Base-by-base conservation (phyloP, 2,797 vertebrate species). In the Kryptopterus vitreolus region DNA sequence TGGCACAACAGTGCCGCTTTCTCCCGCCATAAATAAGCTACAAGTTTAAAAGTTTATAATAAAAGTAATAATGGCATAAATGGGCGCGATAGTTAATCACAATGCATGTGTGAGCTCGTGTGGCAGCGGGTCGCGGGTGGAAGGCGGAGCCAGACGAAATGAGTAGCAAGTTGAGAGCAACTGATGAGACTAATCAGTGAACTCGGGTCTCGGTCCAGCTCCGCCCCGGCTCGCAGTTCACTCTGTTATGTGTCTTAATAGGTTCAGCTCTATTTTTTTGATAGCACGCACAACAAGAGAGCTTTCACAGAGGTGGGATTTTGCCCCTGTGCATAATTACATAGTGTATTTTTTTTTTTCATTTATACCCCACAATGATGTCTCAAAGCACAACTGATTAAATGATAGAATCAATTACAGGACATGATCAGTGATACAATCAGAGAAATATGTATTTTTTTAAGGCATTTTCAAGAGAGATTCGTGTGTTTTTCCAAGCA, bases 21-120 rank as follows among this genome's bases (percentile, higher is more conserved):
- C 18, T 53, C 4, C 0, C 0, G 15, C 22, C 50, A 15, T 55
- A 0, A 20, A 0, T 18, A 71, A 20, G 31, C 11, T 31, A 16
- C 35, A 20, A 70, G 48, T 53, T 55, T 52, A 31, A 55, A n/a
- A 72, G 38, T 43, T 43, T 43, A 2, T n/a, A n/a, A n/a, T n/a
- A n/a, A n/a, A n/a, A n/a, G n/a, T 71, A 72, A 72, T 70, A 26
- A 52, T 70, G 26, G 15, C 68, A 70, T 16, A 50, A 72, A 12
- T 55, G 22, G 29, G 48, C 26, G 13, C 5, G 50, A 53, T 20
- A 31, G 52, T 35, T 22, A 72, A 55, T 55, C 22, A 72, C 0
- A 35, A 10, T 5, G 10, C 35, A 20, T 7, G 18, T 72, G 50
- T 72, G 70, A 55, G 29, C 20, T 55, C 29, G n/a, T 22, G 29